Evolutionary conservation across 2,113 vertebrate genomes (phyloP), one percentile per base, ranked within the genome.

Genomic region (Amblyopsis rosae): DNA sequence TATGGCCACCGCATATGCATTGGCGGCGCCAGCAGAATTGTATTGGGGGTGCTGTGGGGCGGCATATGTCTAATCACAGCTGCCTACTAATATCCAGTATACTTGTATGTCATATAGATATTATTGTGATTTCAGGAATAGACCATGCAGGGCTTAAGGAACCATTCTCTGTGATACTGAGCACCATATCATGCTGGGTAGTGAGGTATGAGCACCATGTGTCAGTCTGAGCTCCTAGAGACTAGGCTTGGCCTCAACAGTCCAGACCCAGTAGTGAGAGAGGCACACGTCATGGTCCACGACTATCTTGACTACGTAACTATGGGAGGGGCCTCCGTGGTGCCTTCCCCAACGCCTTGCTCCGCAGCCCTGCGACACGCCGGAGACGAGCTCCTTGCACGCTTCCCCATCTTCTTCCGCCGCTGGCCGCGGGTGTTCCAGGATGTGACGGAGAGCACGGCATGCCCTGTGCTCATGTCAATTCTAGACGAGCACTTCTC

Each of bases 351-450:
- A 3, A 85, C 90, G 0, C 45, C 33, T 9, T 84, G 88, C 56
- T 17, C 91, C 0, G 79, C 82, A 0, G 89, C 92, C 12, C 73
- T 94, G 58, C 86, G 88, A 2, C 83, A 92, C 0, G 91, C 93
- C 0, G 91, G 90, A 0, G 87, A 93, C 0, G 87, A 93, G 58
- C 91, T 93, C 1, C 87, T 93, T 19, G 55, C 32, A 7, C 86
- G 82, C 62, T 94, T 92, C 71, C 93, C 89, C 56, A 93, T 93
- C 70, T 93, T 93, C 84, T 93, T 94, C 74, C 83, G 86, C 2
- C 91, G 91, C 59, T 94, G 92, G 93, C 91, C 92, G 0, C 86
- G 91, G 0, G 59, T 94, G 16, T 94, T 94, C 76, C 86, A 83
- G 60, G 89, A 92, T 6, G 90, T 93, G 68, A 89, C 83, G 0